Percentiles rank a stretch among this genome's conserved stretches.
phyloP scores from a whole-genome alignment of 2,797 vertebrate species.

The Alauda arvensis region DNA sequence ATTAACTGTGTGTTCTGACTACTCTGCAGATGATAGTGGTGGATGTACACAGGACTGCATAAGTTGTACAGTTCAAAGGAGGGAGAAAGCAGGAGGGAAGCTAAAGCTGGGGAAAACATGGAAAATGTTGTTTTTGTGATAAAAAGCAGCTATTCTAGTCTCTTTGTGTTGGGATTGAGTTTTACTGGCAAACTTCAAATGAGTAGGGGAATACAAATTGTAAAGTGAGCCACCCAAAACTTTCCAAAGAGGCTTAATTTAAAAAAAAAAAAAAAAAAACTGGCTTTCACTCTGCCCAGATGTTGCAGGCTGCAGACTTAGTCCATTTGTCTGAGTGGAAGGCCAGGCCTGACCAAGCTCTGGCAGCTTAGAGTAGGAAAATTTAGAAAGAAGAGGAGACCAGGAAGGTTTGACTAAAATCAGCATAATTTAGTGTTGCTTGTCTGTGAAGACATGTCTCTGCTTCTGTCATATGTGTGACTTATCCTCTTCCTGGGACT shows the following conservation, averaged over 20 bases:
- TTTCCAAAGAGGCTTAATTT: background rate
- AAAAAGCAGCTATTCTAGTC: background rate
- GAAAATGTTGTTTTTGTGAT: background rate
- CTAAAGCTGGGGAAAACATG: background rate
- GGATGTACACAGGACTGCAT: background rate
- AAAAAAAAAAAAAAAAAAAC: accelerated
- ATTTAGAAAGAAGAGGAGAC: background rate
- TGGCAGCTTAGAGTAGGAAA: background rate
- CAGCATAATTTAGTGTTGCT: background rate
- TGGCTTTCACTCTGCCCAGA: background rate
- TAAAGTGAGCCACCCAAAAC: background rate
- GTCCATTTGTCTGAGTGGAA: background rate
- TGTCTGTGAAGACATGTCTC: background rate
- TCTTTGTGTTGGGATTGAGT: background rate
- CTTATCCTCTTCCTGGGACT: background rate
- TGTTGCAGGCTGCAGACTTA: background rate
- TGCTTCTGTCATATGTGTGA: background rate
- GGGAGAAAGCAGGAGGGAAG: background rate
- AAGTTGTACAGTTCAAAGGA: conserved; percentile 26
- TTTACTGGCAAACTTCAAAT: background rate
- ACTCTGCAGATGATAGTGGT: background rate
- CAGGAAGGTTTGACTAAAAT: background rate
- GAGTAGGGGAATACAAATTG: background rate
- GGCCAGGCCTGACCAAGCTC: background rate
- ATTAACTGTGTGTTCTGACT: conserved; percentile 22